Evolutionary conservation across 2,888 invertebrate genomes (phyloP), one percentile per base, ranked within the genome.

Genomic region (Diarsia brunnea): DNA sequence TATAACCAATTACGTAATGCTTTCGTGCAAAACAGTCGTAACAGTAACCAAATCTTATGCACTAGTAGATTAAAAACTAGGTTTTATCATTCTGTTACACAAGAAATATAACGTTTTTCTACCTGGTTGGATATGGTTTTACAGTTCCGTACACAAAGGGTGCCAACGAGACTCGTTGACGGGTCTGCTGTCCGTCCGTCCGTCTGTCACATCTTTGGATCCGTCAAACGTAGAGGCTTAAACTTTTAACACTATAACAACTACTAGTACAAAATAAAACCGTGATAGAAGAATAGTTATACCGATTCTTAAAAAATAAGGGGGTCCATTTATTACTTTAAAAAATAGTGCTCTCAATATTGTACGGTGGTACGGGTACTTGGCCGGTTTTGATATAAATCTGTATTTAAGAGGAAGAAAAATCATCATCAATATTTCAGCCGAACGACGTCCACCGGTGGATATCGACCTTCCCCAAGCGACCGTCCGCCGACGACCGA

Each of bases 11-110:
- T 73, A 68, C 51, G 73, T 64, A 80, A 73, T 43, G 38, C 19
- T 63, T 51, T 61, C 82, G 69, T 82, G 70, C 47, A 4, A 66
- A 63, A 27, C 12, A 75, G 43, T 60, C 45, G 58, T 79, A 78
- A 71, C 55, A 24, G 38, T 58, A 51, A 51, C 38, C 58, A 21
- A 79, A 79, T 72, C 47, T 65, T 63, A 69, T 69, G 51, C 51
- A 61, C 51, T 64, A 69, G 24, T 82, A 58, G 51, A 71, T 53
- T 31, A 53, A 63, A 38, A 69, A 74, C 65, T 71, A 78, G 55
- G 4, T 55, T 63, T 45, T 47, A 61, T 65, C 53, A 12, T 47
- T 27, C 24, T 7, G 49, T 82, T 71, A 69, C 38, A 49, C 53
- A 79, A 82, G 38, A 58, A 66, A 16, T 64, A 8, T 7, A 61